phyloP scores from a whole-genome alignment of 2,888 invertebrate species.

The Horisme vitalbata region DNA sequence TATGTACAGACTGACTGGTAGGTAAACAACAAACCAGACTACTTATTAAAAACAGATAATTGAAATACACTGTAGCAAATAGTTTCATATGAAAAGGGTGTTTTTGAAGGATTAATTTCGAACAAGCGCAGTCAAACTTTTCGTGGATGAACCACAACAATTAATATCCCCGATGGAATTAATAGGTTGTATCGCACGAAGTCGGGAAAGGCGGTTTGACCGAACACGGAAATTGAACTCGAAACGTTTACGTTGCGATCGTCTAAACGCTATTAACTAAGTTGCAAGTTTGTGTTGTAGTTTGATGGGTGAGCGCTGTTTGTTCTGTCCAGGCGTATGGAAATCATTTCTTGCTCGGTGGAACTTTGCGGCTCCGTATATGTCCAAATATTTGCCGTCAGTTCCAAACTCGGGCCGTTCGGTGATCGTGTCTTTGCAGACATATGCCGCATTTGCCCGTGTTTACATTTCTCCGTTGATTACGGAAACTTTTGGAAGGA shows the following conservation, averaged over 20 bases:
- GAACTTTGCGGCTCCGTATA: conserved; percentile 68
- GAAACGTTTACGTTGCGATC: conserved; percentile 58
- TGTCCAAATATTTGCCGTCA: conserved; percentile 73
- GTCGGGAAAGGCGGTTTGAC: conserved; percentile 37
- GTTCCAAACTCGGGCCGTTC: conserved; percentile 58
- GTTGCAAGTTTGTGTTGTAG: conserved; percentile 73
- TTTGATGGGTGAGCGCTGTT: conserved; percentile 75
- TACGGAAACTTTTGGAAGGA: conserved; percentile 41
- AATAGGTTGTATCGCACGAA: conserved; percentile 32
- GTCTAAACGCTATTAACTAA: conserved; percentile 76
- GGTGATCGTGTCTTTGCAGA: conserved; percentile 65
- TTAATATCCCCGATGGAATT: conserved; percentile 32
- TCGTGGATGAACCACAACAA: conserved; percentile 28
- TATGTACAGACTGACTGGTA: too few relatives aligned
- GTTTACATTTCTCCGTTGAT: conserved; percentile 53
- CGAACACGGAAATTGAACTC: conserved; percentile 47
- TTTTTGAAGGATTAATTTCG: conserved; percentile 19
- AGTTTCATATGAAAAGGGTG: conserved; percentile 4
- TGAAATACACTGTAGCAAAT: conserved; percentile 5
- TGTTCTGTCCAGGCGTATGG: conserved; percentile 69
- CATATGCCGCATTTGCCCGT: conserved; percentile 53
- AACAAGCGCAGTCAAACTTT: conserved; percentile 18
- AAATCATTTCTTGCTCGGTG: conserved; percentile 75
- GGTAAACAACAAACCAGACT: not conserved
- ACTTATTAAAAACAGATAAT: conserved; percentile 12